These are phyloP conservation scores for Neotragus moschatus DNA, from an alignment of 2,113 vertebrate genomes.

Conservation along the genomic window DNA sequence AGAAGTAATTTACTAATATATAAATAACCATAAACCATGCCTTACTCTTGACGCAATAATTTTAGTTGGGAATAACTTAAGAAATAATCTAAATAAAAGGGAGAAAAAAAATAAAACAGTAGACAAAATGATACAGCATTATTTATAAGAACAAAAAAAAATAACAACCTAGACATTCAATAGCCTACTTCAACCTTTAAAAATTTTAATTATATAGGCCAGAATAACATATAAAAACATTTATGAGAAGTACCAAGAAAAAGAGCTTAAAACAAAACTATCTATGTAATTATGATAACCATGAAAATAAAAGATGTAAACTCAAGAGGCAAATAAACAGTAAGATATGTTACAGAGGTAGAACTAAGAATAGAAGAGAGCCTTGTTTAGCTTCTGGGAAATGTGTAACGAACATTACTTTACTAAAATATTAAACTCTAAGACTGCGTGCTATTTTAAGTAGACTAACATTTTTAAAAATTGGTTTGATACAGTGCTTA, in stretches of 20 bases:
- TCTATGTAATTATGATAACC: background rate
- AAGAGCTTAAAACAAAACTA: slow-evolving; percentile 24
- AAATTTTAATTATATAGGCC: slow-evolving; percentile 15
- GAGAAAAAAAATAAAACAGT: background rate
- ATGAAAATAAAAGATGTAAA: slow-evolving; percentile 29
- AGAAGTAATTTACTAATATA: background rate
- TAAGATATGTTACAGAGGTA: background rate
- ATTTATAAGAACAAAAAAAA: background rate
- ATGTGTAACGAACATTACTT: background rate
- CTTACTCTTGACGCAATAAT: slow-evolving; percentile 7
- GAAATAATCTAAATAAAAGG: background rate
- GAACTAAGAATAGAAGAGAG: background rate
- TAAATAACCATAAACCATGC: background rate
- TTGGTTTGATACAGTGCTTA: background rate
- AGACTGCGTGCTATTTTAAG: background rate
- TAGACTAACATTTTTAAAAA: slow-evolving; percentile 18
- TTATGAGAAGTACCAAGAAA: background rate
- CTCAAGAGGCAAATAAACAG: background rate
- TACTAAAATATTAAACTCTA: background rate
- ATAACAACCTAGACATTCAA: background rate
- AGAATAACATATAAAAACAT: background rate
- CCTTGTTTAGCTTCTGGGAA: background rate
- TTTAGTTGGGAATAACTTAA: background rate
- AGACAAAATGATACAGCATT: background rate
- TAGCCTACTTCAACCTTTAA: slow-evolving; percentile 20